Percentiles rank a stretch among this genome's conserved stretches.
Conservation (phyloP, 2,113 vertebrate genomes). For the Mobula hypostoma region DNA sequence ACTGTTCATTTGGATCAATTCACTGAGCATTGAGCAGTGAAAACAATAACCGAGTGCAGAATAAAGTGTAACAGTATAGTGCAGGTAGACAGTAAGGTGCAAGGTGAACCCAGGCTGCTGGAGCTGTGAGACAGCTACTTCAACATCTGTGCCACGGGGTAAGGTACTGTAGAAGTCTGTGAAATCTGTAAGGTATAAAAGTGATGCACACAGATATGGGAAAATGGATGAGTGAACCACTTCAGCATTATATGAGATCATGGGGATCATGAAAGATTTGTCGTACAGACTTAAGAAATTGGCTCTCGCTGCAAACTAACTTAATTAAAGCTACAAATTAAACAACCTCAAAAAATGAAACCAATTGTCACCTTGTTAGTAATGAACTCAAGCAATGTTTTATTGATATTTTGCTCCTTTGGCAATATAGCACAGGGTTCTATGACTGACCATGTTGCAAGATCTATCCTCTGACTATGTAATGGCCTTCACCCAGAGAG, state of each 20-base stretch:
- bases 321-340: neutral
- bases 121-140: too few species aligned
- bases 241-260: too few species aligned
- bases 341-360: neutral
- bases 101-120: too few species aligned
- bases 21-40: too few species aligned
- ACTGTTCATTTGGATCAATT: too few species aligned
- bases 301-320: neutral
- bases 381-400: neutral
- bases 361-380: neutral
- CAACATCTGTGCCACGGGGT: too few species aligned
- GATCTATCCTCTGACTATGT: neutral
- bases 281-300: too few species aligned
- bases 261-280: neutral
- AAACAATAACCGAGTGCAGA: too few species aligned
- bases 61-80: too few species aligned
- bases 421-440: neutral
- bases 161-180: too few species aligned
- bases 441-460: too few species aligned
- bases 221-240: neutral
- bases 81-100: too few species aligned
- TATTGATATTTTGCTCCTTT: neutral
- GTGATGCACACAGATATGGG: neutral
- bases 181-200: neutral
- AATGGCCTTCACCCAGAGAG: neutral